Base-by-base conservation (phyloP, 2,113 vertebrate species). In the Ramphastos sulfuratus region DNA sequence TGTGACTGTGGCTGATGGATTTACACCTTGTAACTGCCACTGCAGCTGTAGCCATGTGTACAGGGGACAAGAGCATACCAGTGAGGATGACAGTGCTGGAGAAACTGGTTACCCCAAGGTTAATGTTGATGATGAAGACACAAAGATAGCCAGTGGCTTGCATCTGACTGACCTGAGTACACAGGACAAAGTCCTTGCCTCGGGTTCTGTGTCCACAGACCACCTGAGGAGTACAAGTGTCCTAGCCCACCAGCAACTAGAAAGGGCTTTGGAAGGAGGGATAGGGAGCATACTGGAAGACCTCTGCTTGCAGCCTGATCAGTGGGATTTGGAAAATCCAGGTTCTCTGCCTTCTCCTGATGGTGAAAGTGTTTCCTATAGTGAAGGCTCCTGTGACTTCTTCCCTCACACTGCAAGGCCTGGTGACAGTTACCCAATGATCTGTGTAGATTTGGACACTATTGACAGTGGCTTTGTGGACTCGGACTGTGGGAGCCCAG, bases 381-480 rank as follows among this genome's bases (percentile, higher is more conserved):
- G 95, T 23, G 94, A 97, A 80, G 95, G 89, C 19, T 94, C 86
- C 60, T 96, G 8, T n/a, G 97, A 97, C 85, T 98, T 98, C 3
- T 97, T 98, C 50, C 89, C 75, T 72, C 98, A 95, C 3, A 85
- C 82, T 13, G 94, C 96, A 55, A 97, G 93, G 77, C 97, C 98
- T 4, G 71, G 75, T 61, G 94, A 93, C 10, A 98, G 98, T 50
- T 99, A 98, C 12, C 98, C 98, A 8, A 94, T 86, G 1, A 97
- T 98, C 5, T 96, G 97, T 10, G 46, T 98, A 84, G 99, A 99
- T 96, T 75, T 99, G 97, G 99, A 99, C 96, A 99, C 99, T 12
- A 98, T 99, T 2, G 99, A 99, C 93, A 99, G 99, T 16, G 99
- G 99, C n/a, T 99, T 99, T 33, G 97, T 96, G 12, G 98, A 99